Percentiles rank a stretch among this genome's conserved stretches.
These are phyloP conservation scores for Conus canariensis DNA, from an alignment of 2,888 invertebrate species.

Conservation along the genomic window DNA sequence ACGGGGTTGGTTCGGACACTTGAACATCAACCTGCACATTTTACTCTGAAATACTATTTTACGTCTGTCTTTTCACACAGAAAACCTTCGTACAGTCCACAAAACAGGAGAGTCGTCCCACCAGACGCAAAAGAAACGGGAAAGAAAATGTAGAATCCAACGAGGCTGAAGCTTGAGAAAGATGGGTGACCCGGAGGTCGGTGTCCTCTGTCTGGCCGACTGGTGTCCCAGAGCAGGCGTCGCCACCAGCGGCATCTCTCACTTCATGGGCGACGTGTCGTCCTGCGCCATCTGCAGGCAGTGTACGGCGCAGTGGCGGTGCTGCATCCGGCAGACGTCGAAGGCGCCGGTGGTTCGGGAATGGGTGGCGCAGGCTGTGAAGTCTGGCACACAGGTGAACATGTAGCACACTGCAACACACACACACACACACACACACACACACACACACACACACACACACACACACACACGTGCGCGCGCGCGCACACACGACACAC, in stretches of 20 bases:
- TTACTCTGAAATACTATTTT: too few relatives aligned
- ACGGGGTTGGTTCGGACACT: too few relatives aligned
- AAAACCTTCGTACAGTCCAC: neutral
- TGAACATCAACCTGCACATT: too few relatives aligned
- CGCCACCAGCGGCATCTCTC: neutral
- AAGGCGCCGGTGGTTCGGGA: neutral
- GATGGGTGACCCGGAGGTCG: neutral
- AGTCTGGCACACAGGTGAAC: neutral
- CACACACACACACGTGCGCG: neutral
- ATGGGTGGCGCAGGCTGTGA: neutral
- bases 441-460: too few relatives aligned
- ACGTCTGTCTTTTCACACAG: too few relatives aligned
- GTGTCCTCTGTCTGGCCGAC: neutral
- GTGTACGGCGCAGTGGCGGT: neutral
- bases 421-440: neutral
- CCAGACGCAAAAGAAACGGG: neutral
- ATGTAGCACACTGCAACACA: conserved; percentile 2
- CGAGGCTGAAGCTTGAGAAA: neutral
- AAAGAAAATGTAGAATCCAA: neutral
- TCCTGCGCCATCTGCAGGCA: neutral
- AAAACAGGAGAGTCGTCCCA: neutral
- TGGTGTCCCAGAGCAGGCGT: neutral
- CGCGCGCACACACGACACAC: too few relatives aligned
- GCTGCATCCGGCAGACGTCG: neutral
- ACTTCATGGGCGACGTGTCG: neutral